A percentile compares a stretch with the other conserved stretches of the same genome.
Conservation (phyloP, 2,797 vertebrate genomes). For the Thalassophryne amazonica region DNA sequence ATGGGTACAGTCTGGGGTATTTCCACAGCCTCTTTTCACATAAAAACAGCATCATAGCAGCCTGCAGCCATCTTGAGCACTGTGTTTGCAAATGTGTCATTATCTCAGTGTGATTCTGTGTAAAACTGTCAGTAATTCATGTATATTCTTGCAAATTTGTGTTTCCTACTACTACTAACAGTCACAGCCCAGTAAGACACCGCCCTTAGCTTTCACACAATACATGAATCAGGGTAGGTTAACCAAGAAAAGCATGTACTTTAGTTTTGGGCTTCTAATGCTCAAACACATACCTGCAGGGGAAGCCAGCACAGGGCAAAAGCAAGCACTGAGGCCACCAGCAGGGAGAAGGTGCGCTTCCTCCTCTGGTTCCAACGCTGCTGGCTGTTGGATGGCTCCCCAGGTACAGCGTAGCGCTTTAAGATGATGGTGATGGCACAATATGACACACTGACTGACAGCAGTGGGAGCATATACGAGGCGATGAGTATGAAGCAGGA, state of each 20-base stretch:
- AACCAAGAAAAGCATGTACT: not conserved
- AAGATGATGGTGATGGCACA: slow-evolving; percentile 77
- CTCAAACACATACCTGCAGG: slow-evolving; percentile 64
- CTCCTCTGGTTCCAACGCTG: slow-evolving; percentile 74
- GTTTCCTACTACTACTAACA: too few species aligned
- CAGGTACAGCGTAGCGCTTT: slow-evolving; percentile 67
- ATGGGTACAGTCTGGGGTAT: too few species aligned
- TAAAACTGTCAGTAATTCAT: too few species aligned
- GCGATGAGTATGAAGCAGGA: slow-evolving; percentile 73
- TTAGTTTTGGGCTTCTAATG: not conserved
- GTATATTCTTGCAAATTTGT: too few species aligned
- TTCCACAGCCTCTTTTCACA: too few species aligned
- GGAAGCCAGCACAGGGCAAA: slow-evolving; percentile 82
- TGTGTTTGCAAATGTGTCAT: too few species aligned
- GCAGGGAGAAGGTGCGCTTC: slow-evolving; percentile 74
- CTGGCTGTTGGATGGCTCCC: slow-evolving; percentile 63
- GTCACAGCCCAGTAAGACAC: too few species aligned
- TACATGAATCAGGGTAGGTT: rapidly evolving
- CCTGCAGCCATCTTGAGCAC: too few species aligned
- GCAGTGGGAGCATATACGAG: slow-evolving; percentile 80
- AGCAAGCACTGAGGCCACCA: slow-evolving; percentile 77
- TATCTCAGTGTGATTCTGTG: too few species aligned
- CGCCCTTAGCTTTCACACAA: too few species aligned
- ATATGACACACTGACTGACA: slow-evolving; percentile 79
- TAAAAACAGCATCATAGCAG: too few species aligned